phyloP scores from a whole-genome alignment of 1,140 invertebrate genomes.

The Procambarus virginalis region DNA sequence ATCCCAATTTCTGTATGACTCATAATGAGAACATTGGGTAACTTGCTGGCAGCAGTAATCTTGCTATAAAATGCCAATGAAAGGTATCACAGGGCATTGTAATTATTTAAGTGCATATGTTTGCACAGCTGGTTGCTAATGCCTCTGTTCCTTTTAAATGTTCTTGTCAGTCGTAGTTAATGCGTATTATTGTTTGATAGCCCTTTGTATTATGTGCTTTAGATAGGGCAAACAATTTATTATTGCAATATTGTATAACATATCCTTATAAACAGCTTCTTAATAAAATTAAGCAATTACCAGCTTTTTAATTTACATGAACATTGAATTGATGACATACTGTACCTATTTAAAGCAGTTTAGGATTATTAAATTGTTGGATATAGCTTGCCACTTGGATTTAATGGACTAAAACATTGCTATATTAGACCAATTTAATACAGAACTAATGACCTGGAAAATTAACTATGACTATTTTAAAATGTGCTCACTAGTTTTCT shows the following conservation, averaged over 20 bases:
- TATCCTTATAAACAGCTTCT: constrained; percentile 51
- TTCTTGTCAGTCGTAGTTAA: constrained; percentile 35
- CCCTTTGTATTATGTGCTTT: constrained; percentile 49
- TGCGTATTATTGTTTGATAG: constrained; percentile 12
- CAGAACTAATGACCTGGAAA: too few species aligned
- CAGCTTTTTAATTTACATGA: constrained; percentile 68
- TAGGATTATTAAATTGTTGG: too few species aligned
- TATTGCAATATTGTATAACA: constrained; percentile 60
- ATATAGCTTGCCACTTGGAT: too few species aligned
- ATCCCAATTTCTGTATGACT: not conserved
- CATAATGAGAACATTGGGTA: not conserved
- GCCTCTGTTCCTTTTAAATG: constrained; percentile 32
- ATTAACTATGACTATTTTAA: too few species aligned
- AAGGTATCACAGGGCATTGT: constrained; percentile 10
- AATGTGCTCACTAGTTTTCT: too few species aligned
- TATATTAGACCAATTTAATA: too few species aligned
- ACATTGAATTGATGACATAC: not conserved
- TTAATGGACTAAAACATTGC: too few species aligned
- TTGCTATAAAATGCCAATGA: constrained; percentile 26
- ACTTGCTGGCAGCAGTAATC: not conserved
- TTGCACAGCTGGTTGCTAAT: constrained; percentile 45
- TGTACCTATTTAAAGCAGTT: too few species aligned
- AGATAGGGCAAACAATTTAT: constrained; percentile 49
- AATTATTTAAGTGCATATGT: constrained; percentile 19
- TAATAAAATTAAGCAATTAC: constrained; percentile 51